Percentiles rank a stretch among this genome's conserved stretches.
phyloP scores from a whole-genome alignment of 2,888 invertebrate genomes.

The Melanostoma scalare region DNA sequence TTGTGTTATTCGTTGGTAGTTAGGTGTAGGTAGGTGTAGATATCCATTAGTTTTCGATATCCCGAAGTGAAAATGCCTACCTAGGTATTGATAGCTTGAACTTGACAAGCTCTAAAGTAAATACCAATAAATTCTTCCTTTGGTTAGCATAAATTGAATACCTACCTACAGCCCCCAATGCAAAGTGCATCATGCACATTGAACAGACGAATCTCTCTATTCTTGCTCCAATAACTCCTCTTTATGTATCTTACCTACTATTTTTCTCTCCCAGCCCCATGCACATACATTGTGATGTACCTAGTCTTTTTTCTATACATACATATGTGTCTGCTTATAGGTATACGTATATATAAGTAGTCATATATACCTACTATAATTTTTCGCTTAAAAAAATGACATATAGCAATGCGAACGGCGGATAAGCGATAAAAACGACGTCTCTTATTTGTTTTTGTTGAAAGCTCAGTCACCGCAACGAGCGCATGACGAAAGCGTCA shows the following conservation, averaged over 20 bases:
- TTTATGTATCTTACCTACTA: background rate
- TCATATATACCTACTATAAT: conserved; percentile 4
- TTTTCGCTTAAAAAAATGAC: conserved; percentile 17
- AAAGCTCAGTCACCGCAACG: conserved; percentile 67
- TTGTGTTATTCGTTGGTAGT: too few species aligned
- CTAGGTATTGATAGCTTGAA: background rate
- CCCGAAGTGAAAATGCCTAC: too few species aligned
- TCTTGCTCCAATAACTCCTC: conserved; percentile 29
- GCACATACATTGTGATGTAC: background rate
- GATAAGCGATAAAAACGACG: conserved; percentile 49
- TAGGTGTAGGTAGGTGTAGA: too few species aligned
- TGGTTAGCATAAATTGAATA: too few species aligned
- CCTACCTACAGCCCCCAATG: background rate
- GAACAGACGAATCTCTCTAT: background rate
- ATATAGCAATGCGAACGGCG: conserved; percentile 22
- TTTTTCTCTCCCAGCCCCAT: background rate
- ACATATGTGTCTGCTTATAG: too few species aligned
- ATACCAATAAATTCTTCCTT: too few species aligned
- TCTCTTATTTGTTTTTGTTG: conserved; percentile 49
- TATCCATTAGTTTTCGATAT: too few species aligned
- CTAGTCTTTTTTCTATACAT: conserved; percentile 14
- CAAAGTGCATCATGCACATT: background rate
- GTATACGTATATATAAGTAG: too few species aligned
- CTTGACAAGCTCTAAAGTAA: conserved; percentile 5
- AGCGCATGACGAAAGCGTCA: conserved; percentile 70